Evolutionary conservation across 1,140 invertebrate species (phyloP), one percentile per base, ranked within the genome.

Genomic region (Dreissena rostriformis): DNA sequence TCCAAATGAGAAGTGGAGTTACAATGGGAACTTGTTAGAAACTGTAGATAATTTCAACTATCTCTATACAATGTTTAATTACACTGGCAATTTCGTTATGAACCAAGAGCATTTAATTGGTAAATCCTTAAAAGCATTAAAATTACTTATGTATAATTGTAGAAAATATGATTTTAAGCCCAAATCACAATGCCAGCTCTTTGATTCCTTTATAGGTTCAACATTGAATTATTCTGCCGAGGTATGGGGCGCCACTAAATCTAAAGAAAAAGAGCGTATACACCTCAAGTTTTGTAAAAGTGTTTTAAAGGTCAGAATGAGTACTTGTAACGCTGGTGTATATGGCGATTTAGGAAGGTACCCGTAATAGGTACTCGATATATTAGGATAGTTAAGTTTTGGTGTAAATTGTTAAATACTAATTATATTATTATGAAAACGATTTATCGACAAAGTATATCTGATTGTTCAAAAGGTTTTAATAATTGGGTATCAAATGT

Each of bases 41-140:
- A 29, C 57, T 15, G 70, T 61, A 52, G 24, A 82, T 39, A 17
- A 68, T 29, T 74, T 82, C 75, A 74, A 68, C 29, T 79, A 74
- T 75, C 22, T 84, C 39, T 66, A 71, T 24, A 49, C 55, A 19
- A n/a, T 75, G 15, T 71, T 84, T 51, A 76, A 84, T 63, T 70
- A 72, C 53, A 84, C 24, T 39, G 82, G 74, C 0, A 68, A 4
- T 52, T 84, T 84, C 70, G 22, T 11, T 24, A 24, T 67, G 7
- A 76, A 68, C 19, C 49, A 71, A 57, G 39, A 71, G 51, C 29
- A 57, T 22, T 61, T 77, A 11, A 24, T 22, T 14, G 53, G 24
- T 19, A 72, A 74, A 57, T 49, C 39, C 28, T 11, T 51, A 11
- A 74, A 82, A 74, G 57, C 72, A 5, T 14, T 82, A 22, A 71